Conservation (phyloP, 2,113 vertebrate species). For the Zosterops pallidus region DNA sequence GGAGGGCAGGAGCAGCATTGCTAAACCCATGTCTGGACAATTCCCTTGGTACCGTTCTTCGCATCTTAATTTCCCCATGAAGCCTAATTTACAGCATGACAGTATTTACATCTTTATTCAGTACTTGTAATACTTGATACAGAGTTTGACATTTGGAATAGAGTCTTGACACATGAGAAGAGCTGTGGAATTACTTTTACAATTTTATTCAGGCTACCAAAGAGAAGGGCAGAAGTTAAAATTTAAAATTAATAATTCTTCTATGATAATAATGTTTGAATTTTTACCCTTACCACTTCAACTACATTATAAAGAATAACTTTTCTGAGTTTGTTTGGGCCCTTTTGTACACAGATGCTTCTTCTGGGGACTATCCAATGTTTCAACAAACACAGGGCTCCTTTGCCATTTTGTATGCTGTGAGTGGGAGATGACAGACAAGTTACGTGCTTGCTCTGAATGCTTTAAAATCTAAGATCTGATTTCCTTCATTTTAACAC, state of each 20-base stretch:
- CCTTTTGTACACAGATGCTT: background rate
- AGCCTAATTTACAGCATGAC: conserved; percentile 23
- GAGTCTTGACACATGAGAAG: background rate
- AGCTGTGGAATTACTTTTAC: background rate
- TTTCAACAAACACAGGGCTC: background rate
- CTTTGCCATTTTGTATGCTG: background rate
- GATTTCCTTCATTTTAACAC: background rate
- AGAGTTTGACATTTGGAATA: background rate
- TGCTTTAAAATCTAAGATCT: background rate
- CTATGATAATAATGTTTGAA: background rate
- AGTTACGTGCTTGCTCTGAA: background rate
- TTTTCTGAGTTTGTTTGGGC: background rate
- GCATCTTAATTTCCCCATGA: conserved; percentile 23
- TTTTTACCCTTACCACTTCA: background rate
- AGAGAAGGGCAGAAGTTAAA: background rate
- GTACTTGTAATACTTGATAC: background rate
- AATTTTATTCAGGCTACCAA: background rate
- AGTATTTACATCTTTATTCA: conserved; percentile 22
- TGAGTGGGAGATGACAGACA: background rate
- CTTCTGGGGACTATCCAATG: background rate
- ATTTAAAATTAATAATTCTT: background rate
- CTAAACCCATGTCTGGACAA: conserved; percentile 23
- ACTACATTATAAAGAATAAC: background rate
- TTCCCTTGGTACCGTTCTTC: background rate
- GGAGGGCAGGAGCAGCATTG: conserved; percentile 1